Conservation (phyloP, 2,797 vertebrate species). For the Poecile montanus region DNA sequence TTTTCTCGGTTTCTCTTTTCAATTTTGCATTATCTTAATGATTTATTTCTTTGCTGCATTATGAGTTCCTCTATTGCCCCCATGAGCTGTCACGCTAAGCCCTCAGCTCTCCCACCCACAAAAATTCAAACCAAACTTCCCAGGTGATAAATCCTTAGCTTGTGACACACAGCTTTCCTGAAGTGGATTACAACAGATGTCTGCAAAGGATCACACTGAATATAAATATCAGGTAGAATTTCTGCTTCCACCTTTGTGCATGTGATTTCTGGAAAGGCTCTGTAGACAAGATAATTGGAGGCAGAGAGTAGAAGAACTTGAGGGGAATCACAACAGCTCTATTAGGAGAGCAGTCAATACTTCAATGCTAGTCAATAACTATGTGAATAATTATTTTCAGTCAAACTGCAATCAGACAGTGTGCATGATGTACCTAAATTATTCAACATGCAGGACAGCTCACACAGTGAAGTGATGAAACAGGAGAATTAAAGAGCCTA, state of each 20-base stretch:
- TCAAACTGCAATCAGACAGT: neutral
- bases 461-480: neutral
- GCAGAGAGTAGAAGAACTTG: neutral
- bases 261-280: neutral
- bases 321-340: neutral
- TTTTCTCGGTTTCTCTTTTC: neutral
- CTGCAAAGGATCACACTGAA: neutral
- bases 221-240: neutral
- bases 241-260: neutral
- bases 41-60: neutral
- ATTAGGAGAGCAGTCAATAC: neutral
- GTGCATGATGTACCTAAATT: neutral
- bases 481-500: neutral
- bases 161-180: neutral
- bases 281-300: neutral
- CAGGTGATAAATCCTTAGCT: neutral
- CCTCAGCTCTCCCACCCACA: neutral
- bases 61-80: accelerated
- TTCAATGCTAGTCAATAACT: neutral
- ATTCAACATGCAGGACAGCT: neutral
- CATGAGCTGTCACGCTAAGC: neutral
- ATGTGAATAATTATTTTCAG: neutral
- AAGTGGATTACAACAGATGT: neutral
- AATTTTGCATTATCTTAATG: neutral
- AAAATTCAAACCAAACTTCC: neutral